Conservation (phyloP, 2,113 vertebrate genomes). For the Setophaga coronata region DNA sequence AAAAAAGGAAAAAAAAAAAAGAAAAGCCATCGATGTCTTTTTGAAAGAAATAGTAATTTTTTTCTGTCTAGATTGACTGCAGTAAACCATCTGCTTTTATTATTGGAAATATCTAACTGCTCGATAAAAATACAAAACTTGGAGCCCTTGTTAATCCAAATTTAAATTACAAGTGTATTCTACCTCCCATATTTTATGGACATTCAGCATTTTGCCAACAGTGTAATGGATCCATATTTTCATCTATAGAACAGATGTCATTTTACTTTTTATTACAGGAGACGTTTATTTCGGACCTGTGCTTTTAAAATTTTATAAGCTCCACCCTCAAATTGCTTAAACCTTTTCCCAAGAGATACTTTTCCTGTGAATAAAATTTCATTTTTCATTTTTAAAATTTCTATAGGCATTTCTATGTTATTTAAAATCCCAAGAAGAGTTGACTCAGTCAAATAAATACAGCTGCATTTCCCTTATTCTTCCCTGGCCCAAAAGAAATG, state of each 20-base stretch:
- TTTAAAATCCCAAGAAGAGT: neutral
- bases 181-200: slow-evolving; percentile 41
- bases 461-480: neutral
- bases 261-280: slow-evolving; percentile 22
- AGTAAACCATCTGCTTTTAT: slow-evolving; percentile 1
- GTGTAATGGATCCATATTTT: neutral
- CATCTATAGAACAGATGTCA: neutral
- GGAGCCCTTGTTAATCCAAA: neutral
- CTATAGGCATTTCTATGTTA: neutral
- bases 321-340: neutral
- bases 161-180: neutral
- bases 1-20: neutral
- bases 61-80: neutral
- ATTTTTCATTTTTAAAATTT: neutral
- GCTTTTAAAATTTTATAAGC: neutral
- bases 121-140: neutral
- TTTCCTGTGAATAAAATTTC: neutral
- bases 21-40: neutral
- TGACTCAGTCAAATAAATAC: neutral
- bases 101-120: slow-evolving; percentile 4
- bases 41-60: neutral
- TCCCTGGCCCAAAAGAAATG: neutral
- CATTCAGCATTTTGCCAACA: neutral
- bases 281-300: neutral
- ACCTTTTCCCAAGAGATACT: neutral